Evolutionary conservation across 2,113 vertebrate species (phyloP), one percentile per base, ranked within the genome.

Genomic region (Petrocephalus microphthalmus): DNA sequence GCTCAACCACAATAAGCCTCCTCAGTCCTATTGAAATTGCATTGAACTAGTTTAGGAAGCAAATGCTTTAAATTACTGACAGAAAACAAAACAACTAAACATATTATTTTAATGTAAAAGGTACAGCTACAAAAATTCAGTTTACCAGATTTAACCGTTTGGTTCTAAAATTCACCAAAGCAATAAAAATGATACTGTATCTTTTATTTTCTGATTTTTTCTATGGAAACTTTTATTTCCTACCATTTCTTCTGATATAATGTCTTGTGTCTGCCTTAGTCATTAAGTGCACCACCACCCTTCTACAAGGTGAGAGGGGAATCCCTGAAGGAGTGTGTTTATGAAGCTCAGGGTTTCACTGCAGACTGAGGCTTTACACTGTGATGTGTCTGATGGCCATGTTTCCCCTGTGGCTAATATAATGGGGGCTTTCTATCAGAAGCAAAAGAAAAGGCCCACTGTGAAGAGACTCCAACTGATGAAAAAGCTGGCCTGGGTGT

Each of bases 371-470:
- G 88, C 82, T 51, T 74, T 42, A n/a, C 37, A 5, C 15, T 42
- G 13, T 37, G 71, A 42, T 54, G 13, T 78, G 71, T 78, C 71
- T 78, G 71, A 78, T 78, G 71, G 71, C 71, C 33, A 42, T 4
- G 5, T 42, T 56, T 45, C 85, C 37, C 37, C 71, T 29, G 20
- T 81, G 29, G 64, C 42, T 52, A n/a, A 49, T 53, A 85, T 88
- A 88, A 88, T 67, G 83, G 57, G 52, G 56, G 88, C 82, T 88
- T 88, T 25, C 51, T 83, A 64, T 42, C 71, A 78, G 5, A 56
- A 47, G 3, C 17, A 64, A 52, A 60, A 67, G 45, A 88, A 84
- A 51, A 85, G 82, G 49, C 54, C 10, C 57, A 29, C 78, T 88
- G 57, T 19, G 33, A 78, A 78, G 71, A 78, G 71, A 78, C 71